A percentile compares a stretch with the other conserved stretches of the same genome.
phyloP scores from a whole-genome alignment of 2,888 invertebrate genomes.

The Scaptomyza flava region DNA sequence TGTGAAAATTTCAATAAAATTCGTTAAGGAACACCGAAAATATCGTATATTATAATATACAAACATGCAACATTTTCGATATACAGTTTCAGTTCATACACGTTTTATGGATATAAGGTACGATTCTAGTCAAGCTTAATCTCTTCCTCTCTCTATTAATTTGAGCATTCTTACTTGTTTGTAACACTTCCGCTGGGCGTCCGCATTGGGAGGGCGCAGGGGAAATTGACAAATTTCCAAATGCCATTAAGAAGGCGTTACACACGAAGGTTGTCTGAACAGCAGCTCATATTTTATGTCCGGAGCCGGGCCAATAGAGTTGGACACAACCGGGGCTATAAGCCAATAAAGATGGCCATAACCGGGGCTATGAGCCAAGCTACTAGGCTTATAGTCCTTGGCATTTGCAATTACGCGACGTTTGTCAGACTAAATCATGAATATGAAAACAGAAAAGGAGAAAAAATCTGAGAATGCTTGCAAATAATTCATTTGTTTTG shows the following conservation, averaged over 20 bases:
- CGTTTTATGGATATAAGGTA: too few relatives aligned
- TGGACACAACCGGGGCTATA: constrained; percentile 17
- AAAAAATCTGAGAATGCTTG: constrained; percentile 21
- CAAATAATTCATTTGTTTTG: constrained; percentile 76
- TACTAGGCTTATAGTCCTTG: constrained; percentile 41
- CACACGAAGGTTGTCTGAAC: constrained; percentile 53
- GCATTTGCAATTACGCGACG: constrained; percentile 64
- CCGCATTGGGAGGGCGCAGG: constrained; percentile 48
- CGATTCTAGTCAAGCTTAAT: not conserved
- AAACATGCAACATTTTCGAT: too few relatives aligned
- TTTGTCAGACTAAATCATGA: constrained; percentile 61
- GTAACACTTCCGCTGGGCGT: constrained; percentile 64
- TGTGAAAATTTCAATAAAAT: too few relatives aligned
- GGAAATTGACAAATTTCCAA: constrained; percentile 79
- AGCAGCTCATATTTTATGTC: constrained; percentile 24
- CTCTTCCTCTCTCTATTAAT: not conserved
- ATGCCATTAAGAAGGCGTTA: constrained; percentile 78
- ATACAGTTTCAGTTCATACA: too few relatives aligned
- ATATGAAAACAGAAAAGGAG: not conserved
- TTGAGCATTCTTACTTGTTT: constrained; percentile 37
- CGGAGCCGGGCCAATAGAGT: constrained; percentile 29
- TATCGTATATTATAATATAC: too few relatives aligned
- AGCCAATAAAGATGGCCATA: not conserved
- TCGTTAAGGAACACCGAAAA: too few relatives aligned
- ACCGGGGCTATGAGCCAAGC: constrained; percentile 17